phyloP scores from a whole-genome alignment of 2,888 invertebrate species.

The Nymphalis c-album region DNA sequence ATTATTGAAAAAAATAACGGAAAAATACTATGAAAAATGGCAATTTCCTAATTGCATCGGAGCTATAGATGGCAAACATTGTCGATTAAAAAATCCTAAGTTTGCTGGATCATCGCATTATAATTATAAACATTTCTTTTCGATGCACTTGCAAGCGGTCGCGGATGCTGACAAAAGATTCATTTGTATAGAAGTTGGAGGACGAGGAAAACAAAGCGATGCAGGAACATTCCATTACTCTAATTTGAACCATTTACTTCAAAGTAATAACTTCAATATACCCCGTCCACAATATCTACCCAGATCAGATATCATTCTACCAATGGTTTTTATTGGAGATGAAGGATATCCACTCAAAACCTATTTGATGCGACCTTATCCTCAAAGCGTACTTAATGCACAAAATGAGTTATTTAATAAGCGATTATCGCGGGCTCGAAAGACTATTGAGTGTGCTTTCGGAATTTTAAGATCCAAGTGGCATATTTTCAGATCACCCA shows the following conservation, averaged over 20 bases:
- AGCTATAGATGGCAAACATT: constrained; percentile 39
- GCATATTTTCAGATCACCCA: constrained; percentile 34
- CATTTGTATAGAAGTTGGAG: background rate
- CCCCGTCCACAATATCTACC: constrained; percentile 30
- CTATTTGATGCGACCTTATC: constrained; percentile 41
- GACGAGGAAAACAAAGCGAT: constrained; percentile 38
- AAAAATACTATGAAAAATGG: constrained; percentile 38
- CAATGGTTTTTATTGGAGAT: constrained; percentile 34
- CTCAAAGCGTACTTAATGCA: constrained; percentile 29
- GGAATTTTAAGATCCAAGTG: constrained; percentile 34
- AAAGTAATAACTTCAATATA: constrained; percentile 25
- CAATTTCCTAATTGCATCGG: constrained; percentile 40
- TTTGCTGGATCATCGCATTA: background rate
- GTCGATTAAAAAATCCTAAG: constrained; percentile 35
- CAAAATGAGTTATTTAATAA: constrained; percentile 36
- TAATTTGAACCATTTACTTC: constrained; percentile 36
- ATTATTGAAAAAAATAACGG: constrained; percentile 35
- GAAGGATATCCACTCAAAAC: constrained; percentile 39
- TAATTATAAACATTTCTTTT: constrained; percentile 22
- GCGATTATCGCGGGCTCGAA: constrained; percentile 20
- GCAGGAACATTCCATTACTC: constrained; percentile 41
- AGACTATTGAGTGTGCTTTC: constrained; percentile 36
- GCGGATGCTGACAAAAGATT: constrained; percentile 26
- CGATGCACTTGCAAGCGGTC: constrained; percentile 38
- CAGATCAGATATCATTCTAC: constrained; percentile 33